Evolutionary conservation across 2,113 vertebrate genomes (phyloP), one percentile per base, ranked within the genome.

Genomic region (Bos javanicus): DNA sequence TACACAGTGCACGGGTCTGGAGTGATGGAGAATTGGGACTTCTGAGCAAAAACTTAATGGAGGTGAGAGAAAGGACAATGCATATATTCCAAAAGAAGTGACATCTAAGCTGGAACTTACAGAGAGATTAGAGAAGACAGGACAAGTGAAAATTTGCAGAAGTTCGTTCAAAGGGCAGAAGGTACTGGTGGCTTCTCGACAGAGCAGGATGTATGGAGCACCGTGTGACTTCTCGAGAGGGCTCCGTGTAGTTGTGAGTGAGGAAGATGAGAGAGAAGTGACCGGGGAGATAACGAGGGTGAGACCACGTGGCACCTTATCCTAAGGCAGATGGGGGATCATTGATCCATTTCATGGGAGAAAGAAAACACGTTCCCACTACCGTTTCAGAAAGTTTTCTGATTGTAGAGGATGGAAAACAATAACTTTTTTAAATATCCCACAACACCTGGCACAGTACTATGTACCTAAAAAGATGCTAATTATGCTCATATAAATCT

Each of bases 241-340:
- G 9, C 16, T 33, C 48, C 17, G 12, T 0, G 7, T 3, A 57
- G 28, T 23, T 36, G 3, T 23, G 39, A n/a, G 50, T 33, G 14
- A 28, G 30, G n/a, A 52, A 78, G n/a, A 39, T 0, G 1, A 39
- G 39, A 62, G 36, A 57, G 16, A 25, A 56, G 23, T 30, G 9
- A 33, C 3, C 0, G 1, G 12, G 33, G 59, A 84, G 39, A 6
- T 52, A 25, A 19, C 4, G 10, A 19, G 15, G 14, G 25, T 39
- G 13, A 90, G 36, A 17, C 46, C 54, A 15, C 3, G 5, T 39
- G 30, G 46, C 9, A 11, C 4, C 21, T 71, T 33, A 14, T 28
- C 12, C 10, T 56, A 56, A 17, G 28, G 14, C 46, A 48, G 43
- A 2, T 13, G 46, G 64, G 60, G 64, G 10, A n/a, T 39, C 39